These are phyloP conservation scores for Clinocottus analis DNA, from an alignment of 2,113 vertebrate genomes.

Conservation along the genomic window DNA sequence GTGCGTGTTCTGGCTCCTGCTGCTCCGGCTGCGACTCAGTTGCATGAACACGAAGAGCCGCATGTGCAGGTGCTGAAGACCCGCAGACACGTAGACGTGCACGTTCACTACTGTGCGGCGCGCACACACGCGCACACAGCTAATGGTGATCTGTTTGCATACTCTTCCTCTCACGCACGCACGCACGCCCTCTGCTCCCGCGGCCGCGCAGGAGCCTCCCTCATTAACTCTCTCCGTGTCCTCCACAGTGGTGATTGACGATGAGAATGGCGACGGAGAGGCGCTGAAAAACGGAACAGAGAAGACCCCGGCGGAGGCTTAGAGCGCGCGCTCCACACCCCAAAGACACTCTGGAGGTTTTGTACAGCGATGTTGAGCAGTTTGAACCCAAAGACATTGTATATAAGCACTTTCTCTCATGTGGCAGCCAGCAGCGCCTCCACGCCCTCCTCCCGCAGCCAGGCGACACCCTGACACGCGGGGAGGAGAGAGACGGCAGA, in stretches of 20 bases:
- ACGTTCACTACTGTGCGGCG: constrained; percentile 38
- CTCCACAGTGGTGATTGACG: constrained; percentile 82
- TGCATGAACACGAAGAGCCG: no score
- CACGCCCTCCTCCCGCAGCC: constrained; percentile 72
- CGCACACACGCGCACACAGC: no score
- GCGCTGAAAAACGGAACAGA: constrained; percentile 81
- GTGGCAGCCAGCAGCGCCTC: constrained; percentile 83
- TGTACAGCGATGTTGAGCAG: constrained; percentile 78
- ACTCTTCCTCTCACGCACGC: constrained; percentile 22
- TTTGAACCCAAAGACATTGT: constrained; percentile 86
- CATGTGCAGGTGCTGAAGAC: constrained; percentile 34
- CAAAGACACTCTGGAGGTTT: constrained; percentile 80
- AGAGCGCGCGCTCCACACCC: constrained; percentile 50
- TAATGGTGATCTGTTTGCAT: constrained; percentile 24
- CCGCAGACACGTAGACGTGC: constrained; percentile 3
- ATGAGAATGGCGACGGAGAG: constrained; percentile 79
- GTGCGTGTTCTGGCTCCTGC: no score
- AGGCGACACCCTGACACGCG: no score
- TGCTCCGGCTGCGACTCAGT: no score
- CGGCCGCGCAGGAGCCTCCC: no score
- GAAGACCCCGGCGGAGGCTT: constrained; percentile 82
- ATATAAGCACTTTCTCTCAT: constrained; percentile 85
- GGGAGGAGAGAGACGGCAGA: no score
- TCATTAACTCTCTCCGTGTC: constrained; percentile 75
- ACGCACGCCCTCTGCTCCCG: no score